These are phyloP conservation scores for Megaustenia siamemsis DNA, from an alignment of 2,888 invertebrate species.

Conservation along the genomic window DNA sequence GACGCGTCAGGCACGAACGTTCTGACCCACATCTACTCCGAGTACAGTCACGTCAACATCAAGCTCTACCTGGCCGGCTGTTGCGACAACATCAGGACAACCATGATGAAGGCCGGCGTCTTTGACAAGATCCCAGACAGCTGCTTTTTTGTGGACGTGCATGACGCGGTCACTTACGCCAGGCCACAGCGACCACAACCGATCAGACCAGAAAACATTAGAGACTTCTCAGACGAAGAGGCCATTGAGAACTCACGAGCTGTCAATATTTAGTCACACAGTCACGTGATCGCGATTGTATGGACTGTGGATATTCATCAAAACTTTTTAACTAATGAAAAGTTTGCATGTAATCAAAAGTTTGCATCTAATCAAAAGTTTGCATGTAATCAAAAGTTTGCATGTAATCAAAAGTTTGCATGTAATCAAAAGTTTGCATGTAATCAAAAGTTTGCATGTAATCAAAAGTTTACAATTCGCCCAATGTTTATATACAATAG, in stretches of 20 bases:
- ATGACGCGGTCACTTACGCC: slow-evolving; percentile 69
- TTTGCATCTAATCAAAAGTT: too few relatives aligned
- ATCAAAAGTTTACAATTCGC: too few relatives aligned
- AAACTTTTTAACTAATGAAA: too few relatives aligned
- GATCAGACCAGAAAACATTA: slow-evolving; percentile 60
- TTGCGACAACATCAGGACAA: slow-evolving; percentile 63
- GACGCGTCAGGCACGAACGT: slow-evolving; percentile 73
- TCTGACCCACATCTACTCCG: slow-evolving; percentile 68
- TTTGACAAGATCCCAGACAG: slow-evolving; percentile 68
- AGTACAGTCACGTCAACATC: slow-evolving; percentile 73
- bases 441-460: too few relatives aligned
- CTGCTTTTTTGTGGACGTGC: slow-evolving; percentile 66
- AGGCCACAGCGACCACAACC: slow-evolving; percentile 65
- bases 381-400: too few relatives aligned
- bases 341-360: too few relatives aligned
- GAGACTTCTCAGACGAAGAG: slow-evolving; percentile 71
- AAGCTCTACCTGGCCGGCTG: slow-evolving; percentile 69
- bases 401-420: too few relatives aligned
- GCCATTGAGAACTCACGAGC: slow-evolving; percentile 72
- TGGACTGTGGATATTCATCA: too few relatives aligned
- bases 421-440: too few relatives aligned
- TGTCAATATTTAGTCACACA: slow-evolving; percentile 51
- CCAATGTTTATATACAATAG: too few relatives aligned
- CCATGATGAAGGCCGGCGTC: slow-evolving; percentile 68
- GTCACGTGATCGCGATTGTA: too few relatives aligned